phyloP scores from a whole-genome alignment of 2,113 vertebrate genomes.

The Mixornis gularis region DNA sequence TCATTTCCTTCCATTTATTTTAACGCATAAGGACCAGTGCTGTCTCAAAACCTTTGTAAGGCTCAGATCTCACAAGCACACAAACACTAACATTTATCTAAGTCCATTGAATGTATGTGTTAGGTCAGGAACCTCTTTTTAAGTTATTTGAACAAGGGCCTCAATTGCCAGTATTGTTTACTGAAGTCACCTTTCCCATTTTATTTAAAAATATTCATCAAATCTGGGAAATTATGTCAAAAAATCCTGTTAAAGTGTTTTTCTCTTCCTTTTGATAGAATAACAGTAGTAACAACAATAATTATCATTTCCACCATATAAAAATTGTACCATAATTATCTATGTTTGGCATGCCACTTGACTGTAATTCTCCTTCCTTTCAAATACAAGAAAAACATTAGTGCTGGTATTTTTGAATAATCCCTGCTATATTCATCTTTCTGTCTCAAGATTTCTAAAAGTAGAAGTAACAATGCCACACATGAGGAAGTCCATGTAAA shows the following conservation, averaged over 20 bases:
- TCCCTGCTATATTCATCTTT: not conserved
- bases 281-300: not conserved
- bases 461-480: not conserved
- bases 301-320: not conserved
- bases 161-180: not conserved
- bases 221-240: not conserved
- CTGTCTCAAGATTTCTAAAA: not conserved
- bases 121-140: fast-evolving
- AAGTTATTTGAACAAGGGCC: not conserved
- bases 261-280: not conserved
- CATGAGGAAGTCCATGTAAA: not conserved
- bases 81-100: not conserved
- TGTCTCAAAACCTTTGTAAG: not conserved
- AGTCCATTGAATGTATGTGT: fast-evolving
- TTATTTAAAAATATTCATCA: not conserved
- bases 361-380: not conserved
- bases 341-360: not conserved
- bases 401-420: not conserved
- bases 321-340: not conserved
- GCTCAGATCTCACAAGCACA: not conserved
- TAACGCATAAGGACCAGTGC: not conserved
- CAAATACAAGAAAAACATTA: not conserved
- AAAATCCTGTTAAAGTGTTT: not conserved
- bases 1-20: not conserved
- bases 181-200: not conserved